Percentiles rank a stretch among this genome's conserved stretches.
These are phyloP conservation scores for Drosophila azteca DNA, from an alignment of 1,140 invertebrate species.

Conservation along the genomic window DNA sequence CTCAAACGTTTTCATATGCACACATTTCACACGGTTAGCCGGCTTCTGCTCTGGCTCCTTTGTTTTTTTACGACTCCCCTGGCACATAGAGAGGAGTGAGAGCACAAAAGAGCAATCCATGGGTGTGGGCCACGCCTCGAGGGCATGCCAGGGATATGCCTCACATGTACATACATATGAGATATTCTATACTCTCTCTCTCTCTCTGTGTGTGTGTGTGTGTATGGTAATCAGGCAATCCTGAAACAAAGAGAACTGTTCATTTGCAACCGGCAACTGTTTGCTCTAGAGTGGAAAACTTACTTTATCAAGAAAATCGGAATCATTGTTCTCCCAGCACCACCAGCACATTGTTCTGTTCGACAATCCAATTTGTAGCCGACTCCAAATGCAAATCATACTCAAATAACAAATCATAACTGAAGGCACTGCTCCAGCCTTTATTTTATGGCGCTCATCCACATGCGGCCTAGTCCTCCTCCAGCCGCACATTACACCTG, in stretches of 20 bases:
- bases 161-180: conserved; percentile 20
- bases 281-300: no score
- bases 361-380: conserved; percentile 34
- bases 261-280: not conserved
- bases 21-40: conserved; percentile 34
- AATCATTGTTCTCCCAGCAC: conserved; percentile 30
- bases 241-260: conserved; percentile 12
- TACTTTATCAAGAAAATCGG: conserved; percentile 3
- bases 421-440: conserved; percentile 41
- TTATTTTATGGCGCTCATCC: conserved; percentile 53
- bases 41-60: conserved; percentile 15
- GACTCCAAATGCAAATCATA: conserved; percentile 69
- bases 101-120: conserved; percentile 3
- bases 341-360: not conserved
- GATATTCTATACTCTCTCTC: not conserved
- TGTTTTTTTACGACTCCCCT: conserved; percentile 28
- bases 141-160: conserved; percentile 9
- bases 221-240: conserved; percentile 33
- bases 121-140: conserved; percentile 4
- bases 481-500: conserved; percentile 34
- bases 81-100: not conserved
- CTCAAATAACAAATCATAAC: conserved; percentile 72
- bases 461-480: not conserved
- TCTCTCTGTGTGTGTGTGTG: not conserved
- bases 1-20: conserved; percentile 48